These are phyloP conservation scores for Thyatira batis DNA, from an alignment of 2,888 invertebrate genomes.

Conservation along the genomic window DNA sequence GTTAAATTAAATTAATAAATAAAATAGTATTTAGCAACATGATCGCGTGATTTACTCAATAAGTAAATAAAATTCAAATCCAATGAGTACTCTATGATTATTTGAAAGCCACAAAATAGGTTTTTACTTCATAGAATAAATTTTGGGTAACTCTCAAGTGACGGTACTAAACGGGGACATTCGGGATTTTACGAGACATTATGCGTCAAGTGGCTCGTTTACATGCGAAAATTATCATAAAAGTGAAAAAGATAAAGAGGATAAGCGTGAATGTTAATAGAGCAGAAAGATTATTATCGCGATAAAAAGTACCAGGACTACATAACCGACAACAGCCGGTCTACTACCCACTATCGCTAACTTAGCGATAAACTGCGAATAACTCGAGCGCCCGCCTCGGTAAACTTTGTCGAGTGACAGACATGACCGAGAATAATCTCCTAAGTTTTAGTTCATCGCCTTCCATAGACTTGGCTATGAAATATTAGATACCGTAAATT, in stretches of 20 bases:
- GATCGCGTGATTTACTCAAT: too few species aligned
- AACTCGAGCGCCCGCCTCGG: conserved; percentile 32
- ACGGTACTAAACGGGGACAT: conserved; percentile 4
- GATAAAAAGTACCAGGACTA: conserved; percentile 30
- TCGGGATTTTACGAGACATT: not conserved
- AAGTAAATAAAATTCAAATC: too few species aligned
- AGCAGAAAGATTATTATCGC: conserved; percentile 10
- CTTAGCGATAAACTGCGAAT: conserved; percentile 45
- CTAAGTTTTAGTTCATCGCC: conserved; percentile 40
- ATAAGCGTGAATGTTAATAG: not conserved
- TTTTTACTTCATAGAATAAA: not conserved
- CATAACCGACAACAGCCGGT: conserved; percentile 34
- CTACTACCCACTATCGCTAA: conserved; percentile 33
- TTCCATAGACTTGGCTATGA: conserved; percentile 26
- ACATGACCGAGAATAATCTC: conserved; percentile 45
- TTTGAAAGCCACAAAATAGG: not conserved
- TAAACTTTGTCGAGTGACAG: conserved; percentile 31
- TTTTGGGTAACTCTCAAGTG: not conserved
- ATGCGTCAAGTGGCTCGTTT: not conserved
- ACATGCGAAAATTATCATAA: not conserved
- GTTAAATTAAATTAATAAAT: too few species aligned
- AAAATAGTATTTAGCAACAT: too few species aligned
- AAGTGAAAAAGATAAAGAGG: not conserved
- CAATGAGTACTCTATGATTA: too few species aligned
- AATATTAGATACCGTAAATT: conserved; percentile 31